phyloP scores from a whole-genome alignment of 2,888 invertebrate species.

The Hesperia comma region DNA sequence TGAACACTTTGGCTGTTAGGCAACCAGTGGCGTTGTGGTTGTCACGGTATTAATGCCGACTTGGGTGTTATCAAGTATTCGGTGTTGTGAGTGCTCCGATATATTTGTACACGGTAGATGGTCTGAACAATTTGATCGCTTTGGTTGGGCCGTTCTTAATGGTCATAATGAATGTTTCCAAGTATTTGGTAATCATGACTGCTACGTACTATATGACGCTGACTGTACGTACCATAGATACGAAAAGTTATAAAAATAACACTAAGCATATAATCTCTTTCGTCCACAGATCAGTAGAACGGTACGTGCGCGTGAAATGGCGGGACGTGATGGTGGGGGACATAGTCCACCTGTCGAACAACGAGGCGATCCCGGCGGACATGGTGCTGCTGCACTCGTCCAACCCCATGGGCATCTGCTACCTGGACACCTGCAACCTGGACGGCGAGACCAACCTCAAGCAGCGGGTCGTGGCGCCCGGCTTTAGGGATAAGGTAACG shows the following conservation, averaged over 20 bases:
- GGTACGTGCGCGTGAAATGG: conserved; percentile 95
- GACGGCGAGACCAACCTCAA: conserved; percentile 98
- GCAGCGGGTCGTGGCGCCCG: conserved; percentile 93
- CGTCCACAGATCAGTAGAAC: conserved; percentile 87
- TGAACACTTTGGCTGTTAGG: too few species aligned
- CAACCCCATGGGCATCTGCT: conserved; percentile 94
- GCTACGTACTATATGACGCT: too few species aligned
- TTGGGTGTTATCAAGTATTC: too few species aligned
- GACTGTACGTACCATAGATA: too few species aligned
- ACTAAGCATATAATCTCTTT: conserved; percentile 28
- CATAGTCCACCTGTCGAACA: conserved; percentile 96
- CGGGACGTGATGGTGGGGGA: conserved; percentile 96
- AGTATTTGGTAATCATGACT: too few species aligned
- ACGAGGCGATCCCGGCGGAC: conserved; percentile 98
- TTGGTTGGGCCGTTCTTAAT: too few species aligned
- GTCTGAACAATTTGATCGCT: too few species aligned
- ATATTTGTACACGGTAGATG: too few species aligned
- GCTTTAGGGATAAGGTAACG: conserved; percentile 87
- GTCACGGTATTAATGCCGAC: too few species aligned
- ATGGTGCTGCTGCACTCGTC: conserved; percentile 94
- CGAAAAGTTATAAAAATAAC: not conserved
- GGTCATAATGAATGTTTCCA: too few species aligned
- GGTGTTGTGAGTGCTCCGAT: too few species aligned
- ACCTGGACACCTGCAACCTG: conserved; percentile 97
- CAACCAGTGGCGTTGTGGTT: too few species aligned